These are phyloP conservation scores for Corythoichthys intestinalis DNA, from an alignment of 2,113 vertebrate genomes.

Conservation along the genomic window DNA sequence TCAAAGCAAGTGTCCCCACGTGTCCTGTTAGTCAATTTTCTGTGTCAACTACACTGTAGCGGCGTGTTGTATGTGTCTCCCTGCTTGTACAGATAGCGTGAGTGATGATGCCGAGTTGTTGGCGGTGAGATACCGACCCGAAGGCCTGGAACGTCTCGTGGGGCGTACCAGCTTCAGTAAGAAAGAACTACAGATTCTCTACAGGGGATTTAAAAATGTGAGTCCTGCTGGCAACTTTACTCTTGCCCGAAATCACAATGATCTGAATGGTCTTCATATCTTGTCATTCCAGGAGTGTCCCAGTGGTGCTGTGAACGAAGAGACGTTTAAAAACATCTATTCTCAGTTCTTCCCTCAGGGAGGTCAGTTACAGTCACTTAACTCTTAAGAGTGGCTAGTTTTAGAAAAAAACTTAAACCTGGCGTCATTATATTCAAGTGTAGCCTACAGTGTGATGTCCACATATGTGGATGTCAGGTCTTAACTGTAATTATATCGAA, in stretches of 20 bases:
- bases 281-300: conserved; percentile 83
- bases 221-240: conserved; percentile 37
- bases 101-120: conserved; percentile 84
- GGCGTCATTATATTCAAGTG: no score
- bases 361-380: conserved; percentile 73
- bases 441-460: no score
- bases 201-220: conserved; percentile 95
- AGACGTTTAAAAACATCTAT: conserved; percentile 94
- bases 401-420: no score
- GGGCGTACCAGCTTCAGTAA: conserved; percentile 90
- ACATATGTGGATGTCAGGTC: no score
- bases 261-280: background rate
- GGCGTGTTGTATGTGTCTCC: background rate
- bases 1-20: conserved; percentile 57
- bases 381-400: no score
- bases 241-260: background rate
- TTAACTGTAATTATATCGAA: no score
- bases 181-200: conserved; percentile 92
- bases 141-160: conserved; percentile 85
- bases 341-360: conserved; percentile 95
- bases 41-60: background rate
- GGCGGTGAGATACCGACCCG: conserved; percentile 83
- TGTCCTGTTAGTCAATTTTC: background rate
- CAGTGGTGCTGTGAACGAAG: conserved; percentile 88
- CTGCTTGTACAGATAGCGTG: conserved; percentile 74